phyloP scores from a whole-genome alignment of 37 sponge, comb jelly and placozoan genomes.

The Amphimedon queenslandica region DNA sequence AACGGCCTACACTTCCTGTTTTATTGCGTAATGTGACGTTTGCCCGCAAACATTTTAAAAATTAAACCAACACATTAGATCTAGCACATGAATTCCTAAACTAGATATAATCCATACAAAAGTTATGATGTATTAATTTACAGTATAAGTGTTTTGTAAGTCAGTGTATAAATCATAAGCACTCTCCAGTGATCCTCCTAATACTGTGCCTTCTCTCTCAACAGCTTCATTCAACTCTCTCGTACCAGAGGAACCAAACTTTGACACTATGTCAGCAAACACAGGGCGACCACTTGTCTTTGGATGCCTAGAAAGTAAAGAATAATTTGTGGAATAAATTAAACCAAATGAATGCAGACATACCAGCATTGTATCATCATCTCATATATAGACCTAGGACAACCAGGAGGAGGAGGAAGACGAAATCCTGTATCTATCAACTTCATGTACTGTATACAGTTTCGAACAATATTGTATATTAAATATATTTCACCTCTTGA shows the following conservation, averaged over 20 bases:
- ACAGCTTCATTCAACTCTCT: not conserved
- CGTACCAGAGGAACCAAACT: not conserved
- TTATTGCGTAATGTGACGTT: too few species aligned
- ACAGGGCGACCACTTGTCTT: conserved; percentile 9
- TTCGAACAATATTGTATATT: too few species aligned
- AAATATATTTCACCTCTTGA: too few species aligned
- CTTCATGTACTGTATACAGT: not conserved
- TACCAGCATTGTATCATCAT: conserved; percentile 39
- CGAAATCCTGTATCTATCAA: conserved; percentile 11
- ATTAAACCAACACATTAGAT: too few species aligned
- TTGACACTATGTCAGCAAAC: conserved; percentile 6
- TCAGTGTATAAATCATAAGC: conserved; percentile 36
- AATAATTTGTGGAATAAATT: not conserved
- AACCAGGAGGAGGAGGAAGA: conserved; percentile 15
- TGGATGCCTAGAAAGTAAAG: conserved; percentile 13
- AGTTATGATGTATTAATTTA: too few species aligned
- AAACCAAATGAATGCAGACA: not conserved
- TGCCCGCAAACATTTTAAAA: too few species aligned
- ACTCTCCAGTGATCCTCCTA: conserved; percentile 51
- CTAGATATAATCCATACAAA: too few species aligned
- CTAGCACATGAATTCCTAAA: too few species aligned
- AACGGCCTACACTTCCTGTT: too few species aligned
- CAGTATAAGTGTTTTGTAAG: conserved; percentile 48
- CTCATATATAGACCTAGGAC: conserved; percentile 26
- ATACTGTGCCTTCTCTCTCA: not conserved